phyloP scores from a whole-genome alignment of 2,888 invertebrate genomes.

The Diaperis boleti region DNA sequence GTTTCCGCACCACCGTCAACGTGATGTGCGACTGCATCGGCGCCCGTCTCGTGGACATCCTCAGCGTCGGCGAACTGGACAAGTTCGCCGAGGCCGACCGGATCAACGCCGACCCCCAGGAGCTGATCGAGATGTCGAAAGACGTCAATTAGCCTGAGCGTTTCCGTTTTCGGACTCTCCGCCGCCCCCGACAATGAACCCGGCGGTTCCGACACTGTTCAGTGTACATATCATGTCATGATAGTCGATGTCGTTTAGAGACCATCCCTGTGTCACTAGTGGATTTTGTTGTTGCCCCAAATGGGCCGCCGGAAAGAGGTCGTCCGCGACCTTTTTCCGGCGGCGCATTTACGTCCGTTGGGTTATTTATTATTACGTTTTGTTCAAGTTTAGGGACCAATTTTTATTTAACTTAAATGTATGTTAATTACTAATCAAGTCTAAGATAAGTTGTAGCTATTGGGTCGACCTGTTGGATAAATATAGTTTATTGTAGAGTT shows the following conservation, averaged over 20 bases:
- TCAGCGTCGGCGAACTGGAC: conserved; percentile 81
- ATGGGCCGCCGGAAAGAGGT: neutral
- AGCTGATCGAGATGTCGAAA: conserved; percentile 72
- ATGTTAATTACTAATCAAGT: conserved; percentile 16
- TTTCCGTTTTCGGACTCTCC: too few species aligned
- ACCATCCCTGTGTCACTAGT: conserved; percentile 20
- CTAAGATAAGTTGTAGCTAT: conserved; percentile 13
- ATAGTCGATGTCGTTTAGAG: conserved; percentile 25
- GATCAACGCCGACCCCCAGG: conserved; percentile 72
- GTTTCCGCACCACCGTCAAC: conserved; percentile 91
- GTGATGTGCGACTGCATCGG: conserved; percentile 96
- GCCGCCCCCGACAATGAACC: too few species aligned
- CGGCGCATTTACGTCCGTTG: conserved; percentile 20
- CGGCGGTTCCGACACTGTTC: conserved; percentile 24
- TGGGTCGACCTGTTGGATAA: conserved; percentile 24
- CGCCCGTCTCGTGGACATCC: conserved; percentile 89
- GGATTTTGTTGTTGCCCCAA: conserved; percentile 11
- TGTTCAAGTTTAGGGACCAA: conserved; percentile 33
- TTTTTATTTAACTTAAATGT: conserved; percentile 27
- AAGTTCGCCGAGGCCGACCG: conserved; percentile 64
- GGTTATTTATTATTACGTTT: conserved; percentile 6
- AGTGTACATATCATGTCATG: conserved; percentile 44
- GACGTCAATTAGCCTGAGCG: too few species aligned
- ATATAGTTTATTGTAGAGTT: conserved; percentile 23
- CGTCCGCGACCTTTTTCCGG: neutral